phyloP scores from a whole-genome alignment of 2,888 invertebrate genomes.

The Trachelus stipa region DNA sequence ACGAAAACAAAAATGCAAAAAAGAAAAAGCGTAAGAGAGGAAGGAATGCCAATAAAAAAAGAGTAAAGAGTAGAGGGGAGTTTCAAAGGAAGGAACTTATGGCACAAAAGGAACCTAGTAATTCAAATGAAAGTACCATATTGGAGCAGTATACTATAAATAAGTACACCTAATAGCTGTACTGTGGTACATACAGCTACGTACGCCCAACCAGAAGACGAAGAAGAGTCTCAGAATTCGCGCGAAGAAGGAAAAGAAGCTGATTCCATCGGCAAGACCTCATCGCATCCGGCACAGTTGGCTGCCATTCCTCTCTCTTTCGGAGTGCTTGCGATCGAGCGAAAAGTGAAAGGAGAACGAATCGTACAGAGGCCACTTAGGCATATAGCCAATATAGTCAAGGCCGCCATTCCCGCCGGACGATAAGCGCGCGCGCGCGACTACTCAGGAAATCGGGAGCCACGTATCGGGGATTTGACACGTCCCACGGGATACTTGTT shows the following conservation, averaged over 20 bases:
- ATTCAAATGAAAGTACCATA: not conserved
- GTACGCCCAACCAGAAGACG: not conserved
- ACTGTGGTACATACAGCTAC: too few species aligned
- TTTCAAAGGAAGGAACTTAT: not conserved
- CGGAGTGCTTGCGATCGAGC: not conserved
- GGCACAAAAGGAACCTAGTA: not conserved
- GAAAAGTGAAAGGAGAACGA: not conserved
- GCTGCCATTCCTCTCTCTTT: not conserved
- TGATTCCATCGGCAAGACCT: not conserved
- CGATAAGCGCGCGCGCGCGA: not conserved
- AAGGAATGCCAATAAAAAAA: not conserved
- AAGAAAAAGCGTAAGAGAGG: not conserved
- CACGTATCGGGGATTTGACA: constrained; percentile 14
- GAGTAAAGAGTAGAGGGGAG: not conserved
- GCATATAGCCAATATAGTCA: not conserved
- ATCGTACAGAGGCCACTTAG: not conserved
- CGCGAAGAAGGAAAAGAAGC: not conserved
- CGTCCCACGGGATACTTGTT: constrained; percentile 45
- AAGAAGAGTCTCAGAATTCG: not conserved
- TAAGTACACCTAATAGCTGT: not conserved
- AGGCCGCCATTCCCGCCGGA: too few species aligned
- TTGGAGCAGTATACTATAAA: not conserved
- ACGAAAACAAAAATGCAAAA: not conserved
- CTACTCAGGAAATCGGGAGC: constrained; percentile 4
- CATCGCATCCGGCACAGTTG: not conserved